A percentile compares a stretch with the other conserved stretches of the same genome.
phyloP scores from a whole-genome alignment of 1,140 invertebrate genomes.

The Piezodorus guildinii region DNA sequence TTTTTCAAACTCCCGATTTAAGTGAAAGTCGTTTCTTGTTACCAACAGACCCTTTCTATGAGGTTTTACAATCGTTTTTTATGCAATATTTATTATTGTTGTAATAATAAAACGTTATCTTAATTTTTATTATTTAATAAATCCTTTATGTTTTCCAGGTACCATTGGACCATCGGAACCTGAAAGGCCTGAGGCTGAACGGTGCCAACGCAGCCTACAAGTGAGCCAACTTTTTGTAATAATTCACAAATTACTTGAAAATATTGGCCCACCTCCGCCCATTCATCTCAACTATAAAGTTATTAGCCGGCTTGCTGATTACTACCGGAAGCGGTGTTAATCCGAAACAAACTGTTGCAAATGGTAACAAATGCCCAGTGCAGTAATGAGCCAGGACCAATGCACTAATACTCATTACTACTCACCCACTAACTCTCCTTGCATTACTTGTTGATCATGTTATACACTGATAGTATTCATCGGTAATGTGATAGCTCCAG shows the following conservation, averaged over 20 bases:
- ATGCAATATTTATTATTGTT: too few relatives aligned
- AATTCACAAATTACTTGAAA: neutral
- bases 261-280: neutral
- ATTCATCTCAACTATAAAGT: neutral
- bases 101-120: too few relatives aligned
- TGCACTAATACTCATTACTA: neutral
- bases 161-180: neutral
- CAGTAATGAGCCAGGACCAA: neutral
- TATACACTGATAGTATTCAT: too few relatives aligned
- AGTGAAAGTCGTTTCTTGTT: too few relatives aligned
- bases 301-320: neutral
- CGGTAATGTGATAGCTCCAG: too few relatives aligned
- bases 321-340: neutral
- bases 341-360: neutral
- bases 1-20: too few relatives aligned
- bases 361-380: neutral
- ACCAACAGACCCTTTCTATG: too few relatives aligned
- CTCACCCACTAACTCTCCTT: too few relatives aligned
- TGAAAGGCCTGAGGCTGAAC: neutral
- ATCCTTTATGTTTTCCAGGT: neutral
- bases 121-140: too few relatives aligned
- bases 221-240: neutral
- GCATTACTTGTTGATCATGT: too few relatives aligned
- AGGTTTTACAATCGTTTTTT: too few relatives aligned
- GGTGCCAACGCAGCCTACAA: neutral